These are phyloP conservation scores for Drosophila sordidapex DNA, from an alignment of 2,888 invertebrate species.

Conservation along the genomic window DNA sequence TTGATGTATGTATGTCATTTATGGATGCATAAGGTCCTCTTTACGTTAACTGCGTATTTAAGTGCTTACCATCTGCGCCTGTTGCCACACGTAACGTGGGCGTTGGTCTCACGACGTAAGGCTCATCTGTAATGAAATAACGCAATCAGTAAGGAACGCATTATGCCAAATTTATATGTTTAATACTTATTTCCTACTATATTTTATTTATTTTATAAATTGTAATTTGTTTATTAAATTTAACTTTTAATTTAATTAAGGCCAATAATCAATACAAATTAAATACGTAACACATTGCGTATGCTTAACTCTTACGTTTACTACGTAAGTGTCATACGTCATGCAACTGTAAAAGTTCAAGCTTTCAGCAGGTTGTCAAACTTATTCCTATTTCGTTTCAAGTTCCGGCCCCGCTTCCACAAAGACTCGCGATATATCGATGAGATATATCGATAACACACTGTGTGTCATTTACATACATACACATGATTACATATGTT, in stretches of 20 bases:
- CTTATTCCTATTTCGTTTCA: neutral
- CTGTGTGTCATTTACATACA: neutral
- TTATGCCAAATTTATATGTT: too few species aligned
- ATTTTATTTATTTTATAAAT: neutral
- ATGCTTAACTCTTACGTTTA: neutral
- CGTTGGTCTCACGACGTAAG: conserved; percentile 78
- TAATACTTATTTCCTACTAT: too few species aligned
- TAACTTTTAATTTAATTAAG: neutral
- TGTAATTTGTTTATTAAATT: neutral
- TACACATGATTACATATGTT: neutral
- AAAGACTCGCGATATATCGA: neutral
- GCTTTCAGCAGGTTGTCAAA: neutral
- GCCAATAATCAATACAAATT: neutral
- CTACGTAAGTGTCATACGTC: neutral
- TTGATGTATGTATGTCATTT: neutral
- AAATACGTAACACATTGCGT: neutral
- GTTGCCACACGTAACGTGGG: conserved; percentile 65
- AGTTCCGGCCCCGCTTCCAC: neutral
- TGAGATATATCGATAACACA: neutral
- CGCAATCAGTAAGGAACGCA: neutral
- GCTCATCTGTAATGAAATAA: conserved; percentile 67
- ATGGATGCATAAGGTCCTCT: conserved; percentile 4
- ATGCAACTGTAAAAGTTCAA: neutral
- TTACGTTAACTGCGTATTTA: neutral
- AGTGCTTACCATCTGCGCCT: conserved; percentile 76